phyloP scores from a whole-genome alignment of 2,888 invertebrate species.

The Eupithecia subumbrata region DNA sequence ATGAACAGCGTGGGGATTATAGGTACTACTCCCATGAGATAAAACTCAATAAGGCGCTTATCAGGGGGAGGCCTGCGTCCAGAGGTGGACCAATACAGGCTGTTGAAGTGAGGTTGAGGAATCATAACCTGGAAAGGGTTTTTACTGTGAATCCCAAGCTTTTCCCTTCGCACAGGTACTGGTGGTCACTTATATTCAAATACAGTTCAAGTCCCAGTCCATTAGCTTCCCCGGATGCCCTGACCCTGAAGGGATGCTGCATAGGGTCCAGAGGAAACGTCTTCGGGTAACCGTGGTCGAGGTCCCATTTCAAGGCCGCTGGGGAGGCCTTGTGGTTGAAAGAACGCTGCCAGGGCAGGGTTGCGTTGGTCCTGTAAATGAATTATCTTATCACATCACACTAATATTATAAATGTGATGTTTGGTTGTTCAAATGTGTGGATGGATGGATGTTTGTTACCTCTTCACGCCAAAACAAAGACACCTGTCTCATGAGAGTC shows the following conservation, averaged over 20 bases:
- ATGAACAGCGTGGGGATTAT: no score
- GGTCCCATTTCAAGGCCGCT: conserved; percentile 61
- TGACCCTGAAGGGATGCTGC: conserved; percentile 66
- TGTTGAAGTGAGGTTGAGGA: no score
- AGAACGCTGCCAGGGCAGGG: conserved; percentile 66
- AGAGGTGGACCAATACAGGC: no score
- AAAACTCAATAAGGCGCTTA: no score
- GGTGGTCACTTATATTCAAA: conserved; percentile 73
- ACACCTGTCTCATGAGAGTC: no score
- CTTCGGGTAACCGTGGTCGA: conserved; percentile 73
- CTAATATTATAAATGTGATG: no score
- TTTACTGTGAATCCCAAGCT: conserved; percentile 75
- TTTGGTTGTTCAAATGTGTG: not conserved
- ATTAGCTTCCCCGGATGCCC: conserved; percentile 73
- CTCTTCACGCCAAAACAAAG: no score
- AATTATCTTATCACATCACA: no score
- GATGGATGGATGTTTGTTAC: no score
- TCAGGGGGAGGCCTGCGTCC: no score
- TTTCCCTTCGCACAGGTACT: conserved; percentile 73
- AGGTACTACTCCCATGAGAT: no score
- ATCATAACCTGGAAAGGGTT: no score
- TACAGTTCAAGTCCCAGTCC: conserved; percentile 75
- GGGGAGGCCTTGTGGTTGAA: conserved; percentile 55
- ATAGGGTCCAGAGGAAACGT: conserved; percentile 65
- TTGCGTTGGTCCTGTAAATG: conserved; percentile 69